Conservation (phyloP, 1,140 invertebrate genomes). For the Dreissena polymorpha region DNA sequence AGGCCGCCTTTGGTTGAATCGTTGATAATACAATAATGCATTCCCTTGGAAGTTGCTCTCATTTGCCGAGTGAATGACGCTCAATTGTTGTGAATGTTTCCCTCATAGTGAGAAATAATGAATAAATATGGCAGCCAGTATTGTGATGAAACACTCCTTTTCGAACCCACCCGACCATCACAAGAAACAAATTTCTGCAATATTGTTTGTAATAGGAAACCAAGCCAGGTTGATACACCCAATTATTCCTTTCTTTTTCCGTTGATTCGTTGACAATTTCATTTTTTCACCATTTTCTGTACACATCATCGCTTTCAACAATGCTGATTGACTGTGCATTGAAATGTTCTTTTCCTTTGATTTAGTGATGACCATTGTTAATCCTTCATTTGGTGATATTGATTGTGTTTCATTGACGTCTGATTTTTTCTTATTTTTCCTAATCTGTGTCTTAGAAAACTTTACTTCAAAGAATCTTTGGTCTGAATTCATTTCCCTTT, state of each 20-base stretch:
- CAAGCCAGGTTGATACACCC: constrained; percentile 17
- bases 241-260: constrained; percentile 30
- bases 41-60: constrained; percentile 49
- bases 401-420: too few relatives aligned
- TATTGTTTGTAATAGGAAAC: constrained; percentile 40
- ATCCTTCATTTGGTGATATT: too few relatives aligned
- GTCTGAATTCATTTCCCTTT: too few relatives aligned
- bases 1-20: not conserved
- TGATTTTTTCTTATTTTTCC: not conserved
- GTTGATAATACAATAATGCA: constrained; percentile 26
- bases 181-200: constrained; percentile 43
- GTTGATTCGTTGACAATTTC: constrained; percentile 5
- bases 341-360: not conserved
- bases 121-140: constrained; percentile 42
- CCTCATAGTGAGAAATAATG: constrained; percentile 40
- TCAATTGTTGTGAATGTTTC: constrained; percentile 20
- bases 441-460: too few relatives aligned
- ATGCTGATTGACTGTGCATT: not conserved
- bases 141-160: constrained; percentile 30
- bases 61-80: constrained; percentile 27
- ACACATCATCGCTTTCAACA: not conserved
- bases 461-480: too few relatives aligned
- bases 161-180: constrained; percentile 33
- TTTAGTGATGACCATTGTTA: not conserved
- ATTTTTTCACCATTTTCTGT: not conserved